Evolutionary conservation across 2,888 invertebrate species (phyloP), one percentile per base, ranked within the genome.

Genomic region (Beris chalybata): DNA sequence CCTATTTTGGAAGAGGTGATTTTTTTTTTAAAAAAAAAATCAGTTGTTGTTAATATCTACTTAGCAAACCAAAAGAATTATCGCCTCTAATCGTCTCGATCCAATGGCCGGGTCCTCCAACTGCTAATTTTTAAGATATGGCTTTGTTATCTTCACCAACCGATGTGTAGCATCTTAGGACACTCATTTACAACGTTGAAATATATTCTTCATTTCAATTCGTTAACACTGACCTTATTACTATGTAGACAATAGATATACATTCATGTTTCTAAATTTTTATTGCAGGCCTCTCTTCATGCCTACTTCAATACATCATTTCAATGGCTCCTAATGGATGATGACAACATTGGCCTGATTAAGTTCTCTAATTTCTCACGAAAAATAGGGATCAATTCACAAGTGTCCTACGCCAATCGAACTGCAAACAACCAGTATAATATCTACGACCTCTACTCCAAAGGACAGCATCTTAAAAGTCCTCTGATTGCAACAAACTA

Each of bases 291-390:
- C 4, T 76, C 77, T 12, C 55, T 64, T 1, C 31, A 69, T 15
- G 70, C 69, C 43, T 77, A 73, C 68, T 78, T 77, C 43, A 79
- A 79, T 59, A 79, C 76, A 69, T 76, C 79, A 1, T 79, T 77
- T 68, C 76, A 76, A 45, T 79, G 79, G 79, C 48, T 79, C 11
- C 66, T 79, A 12, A 73, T 75, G 72, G 75, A 76, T 58, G 54
- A 70, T 1, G 29, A 69, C 1, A 72, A 72, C 12, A 15, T 5
- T 12, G 71, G 71, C 2, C 55, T 75, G 5, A 32, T 71, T 0
- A 47, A 68, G 1, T 53, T 78, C 9, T 11, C 71, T 9, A 52
- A 38, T 6, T 32, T 75, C 43, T 53, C 77, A 12, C 22, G 5
- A 13, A 65, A 68, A 38, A 70, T 72, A 29, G 78, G 77, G 0